Evolutionary conservation across 2,113 vertebrate genomes (phyloP), one percentile per base, ranked within the genome.

Genomic region (Melanerpes formicivorus): DNA sequence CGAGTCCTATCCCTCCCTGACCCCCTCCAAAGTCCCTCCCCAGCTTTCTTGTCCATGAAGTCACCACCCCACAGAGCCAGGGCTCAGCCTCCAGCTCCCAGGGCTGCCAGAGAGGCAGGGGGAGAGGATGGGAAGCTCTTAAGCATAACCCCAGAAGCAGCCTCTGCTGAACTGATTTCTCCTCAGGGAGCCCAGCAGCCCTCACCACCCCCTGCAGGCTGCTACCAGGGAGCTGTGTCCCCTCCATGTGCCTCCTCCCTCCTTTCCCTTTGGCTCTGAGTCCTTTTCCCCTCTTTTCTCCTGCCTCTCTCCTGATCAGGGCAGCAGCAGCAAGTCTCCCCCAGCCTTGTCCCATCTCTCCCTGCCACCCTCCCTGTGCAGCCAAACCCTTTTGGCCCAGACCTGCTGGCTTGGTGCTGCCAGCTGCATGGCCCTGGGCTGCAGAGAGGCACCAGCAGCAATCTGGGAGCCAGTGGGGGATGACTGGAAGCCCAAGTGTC

Each of bases 401-500:
- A 46, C 2, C 3, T 23, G 17, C 26, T 34, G 65, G 29, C n/a
- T 21, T 59, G 26, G 46, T 10, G 26, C 60, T 80, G 63, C 22
- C 59, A 54, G 11, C 7, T 32, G 40, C 82, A 11, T 1, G 3
- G 44, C 18, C 34, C 6, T 2, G 7, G 14, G 25, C 10, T 29
- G 22, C 32, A 75, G 21, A 50, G 23, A 18, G 16, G 30, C 11
- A 32, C 66, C n/a, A 18, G 52, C 2, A 5, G 8, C 10, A 16
- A 7, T 30, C 5, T 37, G 5, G 37, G 37, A 46, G 6, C 19
- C 18, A 25, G 19, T 1, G 4, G 7, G 34, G 17, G 15, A n/a
- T 0, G 5, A 9, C 40, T 50, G 2, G 14, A 72, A 22, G 32
- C 23, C 14, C 34, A 48, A 1, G 0, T 23, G 18, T 40, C n/a